A percentile compares a stretch with the other conserved stretches of the same genome.
These are phyloP conservation scores for Diploscapter pachys DNA, from an alignment of 1,140 invertebrate genomes.

Conservation along the genomic window DNA sequence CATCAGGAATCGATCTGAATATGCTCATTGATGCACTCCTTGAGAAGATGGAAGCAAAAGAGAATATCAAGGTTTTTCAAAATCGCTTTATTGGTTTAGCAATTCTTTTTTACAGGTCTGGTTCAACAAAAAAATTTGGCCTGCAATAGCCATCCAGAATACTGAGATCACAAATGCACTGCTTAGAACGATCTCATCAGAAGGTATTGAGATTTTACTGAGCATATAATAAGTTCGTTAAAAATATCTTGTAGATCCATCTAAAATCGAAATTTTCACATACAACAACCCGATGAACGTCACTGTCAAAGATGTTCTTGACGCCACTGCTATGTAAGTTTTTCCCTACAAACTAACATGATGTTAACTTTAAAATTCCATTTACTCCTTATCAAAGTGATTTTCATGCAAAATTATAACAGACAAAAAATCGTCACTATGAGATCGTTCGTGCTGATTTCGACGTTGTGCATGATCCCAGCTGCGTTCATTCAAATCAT, in stretches of 20 bases:
- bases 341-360: slow-evolving; percentile 6
- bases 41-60: slow-evolving; percentile 31
- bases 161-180: slow-evolving; percentile 72
- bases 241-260: slow-evolving; percentile 32
- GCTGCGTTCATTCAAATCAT: slow-evolving; percentile 69
- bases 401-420: slow-evolving; percentile 9
- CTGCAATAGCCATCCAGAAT: slow-evolving; percentile 72
- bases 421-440: slow-evolving; percentile 44
- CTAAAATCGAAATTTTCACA: slow-evolving; percentile 65
- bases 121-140: slow-evolving; percentile 83
- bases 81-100: no score
- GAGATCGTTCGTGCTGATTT: slow-evolving; percentile 55
- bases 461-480: slow-evolving; percentile 68
- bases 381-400: slow-evolving; percentile 13
- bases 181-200: slow-evolving; percentile 43
- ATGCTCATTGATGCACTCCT: slow-evolving; percentile 35
- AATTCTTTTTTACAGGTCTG: slow-evolving; percentile 63
- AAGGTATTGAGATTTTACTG: neutral
- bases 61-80: slow-evolving; percentile 57
- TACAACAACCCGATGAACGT: slow-evolving; percentile 70
- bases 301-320: slow-evolving; percentile 54
- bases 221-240: neutral
- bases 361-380: slow-evolving; percentile 6
- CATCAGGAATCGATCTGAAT: slow-evolving; percentile 34
- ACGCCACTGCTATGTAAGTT: slow-evolving; percentile 28